Percentiles rank a stretch among this genome's conserved stretches.
Evolutionary conservation across 2,888 invertebrate genomes (phyloP).

Genomic region (Calameuta pallipes): DNA sequence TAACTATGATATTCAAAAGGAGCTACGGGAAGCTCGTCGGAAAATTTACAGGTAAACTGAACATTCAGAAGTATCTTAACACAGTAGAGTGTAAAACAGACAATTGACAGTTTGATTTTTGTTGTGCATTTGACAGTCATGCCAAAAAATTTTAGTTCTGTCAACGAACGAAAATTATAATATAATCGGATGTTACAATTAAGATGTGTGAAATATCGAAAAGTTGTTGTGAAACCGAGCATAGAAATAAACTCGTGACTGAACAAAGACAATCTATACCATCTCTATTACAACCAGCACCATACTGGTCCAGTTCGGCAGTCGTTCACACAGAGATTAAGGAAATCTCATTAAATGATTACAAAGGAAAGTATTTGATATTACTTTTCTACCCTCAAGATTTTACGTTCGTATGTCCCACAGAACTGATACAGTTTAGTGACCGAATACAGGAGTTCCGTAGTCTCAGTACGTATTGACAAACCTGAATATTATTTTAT

Average conservation of each 20-base stretch:
- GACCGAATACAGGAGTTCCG: conserved; percentile 46
- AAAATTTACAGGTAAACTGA: not conserved
- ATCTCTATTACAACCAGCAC: conserved; percentile 34
- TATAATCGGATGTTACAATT: not conserved
- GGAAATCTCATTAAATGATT: conserved; percentile 37
- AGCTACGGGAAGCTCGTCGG: not conserved
- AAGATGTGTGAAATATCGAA: not conserved
- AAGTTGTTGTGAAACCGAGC: not conserved
- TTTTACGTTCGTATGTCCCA: conserved; percentile 46
- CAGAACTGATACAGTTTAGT: conserved; percentile 50
- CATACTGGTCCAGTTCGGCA: conserved; percentile 44
- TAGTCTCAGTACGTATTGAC: conserved; percentile 30
- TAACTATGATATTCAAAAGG: conserved; percentile 5
- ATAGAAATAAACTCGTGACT: not conserved
- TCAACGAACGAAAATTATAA: not conserved
- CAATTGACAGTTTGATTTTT: not conserved
- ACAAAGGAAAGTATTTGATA: conserved; percentile 42
- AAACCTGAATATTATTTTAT: not conserved
- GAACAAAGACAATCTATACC: conserved; percentile 23
- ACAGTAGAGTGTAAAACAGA: not conserved
- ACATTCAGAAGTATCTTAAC: not conserved
- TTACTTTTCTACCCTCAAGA: conserved; percentile 49
- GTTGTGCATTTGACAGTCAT: not conserved
- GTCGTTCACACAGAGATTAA: conserved; percentile 35
- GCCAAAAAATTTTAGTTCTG: not conserved